phyloP scores from a whole-genome alignment of 2,797 vertebrate species.

The Leptodactylus fallax region DNA sequence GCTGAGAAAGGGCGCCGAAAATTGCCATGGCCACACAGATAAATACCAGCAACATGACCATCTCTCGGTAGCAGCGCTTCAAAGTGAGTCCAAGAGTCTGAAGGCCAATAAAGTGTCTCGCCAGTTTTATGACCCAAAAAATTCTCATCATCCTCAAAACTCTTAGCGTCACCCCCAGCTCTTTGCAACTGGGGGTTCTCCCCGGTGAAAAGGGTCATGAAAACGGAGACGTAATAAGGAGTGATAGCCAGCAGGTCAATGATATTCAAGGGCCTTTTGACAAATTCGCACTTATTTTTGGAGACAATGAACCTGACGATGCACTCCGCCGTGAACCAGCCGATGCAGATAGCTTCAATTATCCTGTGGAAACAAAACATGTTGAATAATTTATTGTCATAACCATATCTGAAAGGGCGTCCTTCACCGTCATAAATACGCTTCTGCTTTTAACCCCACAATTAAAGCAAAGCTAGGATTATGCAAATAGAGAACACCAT shows the following conservation, averaged over 20 bases:
- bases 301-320: constrained; percentile 95
- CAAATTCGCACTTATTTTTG: constrained; percentile 95
- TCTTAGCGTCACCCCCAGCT: constrained; percentile 90
- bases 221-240: constrained; percentile 94
- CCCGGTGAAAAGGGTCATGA: constrained; percentile 89
- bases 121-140: constrained; percentile 99
- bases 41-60: constrained; percentile 99
- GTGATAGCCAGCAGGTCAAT: constrained; percentile 96
- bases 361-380: constrained; percentile 84
- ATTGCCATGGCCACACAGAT: constrained; percentile 99
- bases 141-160: constrained; percentile 98
- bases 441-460: background rate
- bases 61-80: constrained; percentile 94
- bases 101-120: constrained; percentile 96
- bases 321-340: constrained; percentile 99
- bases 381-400: constrained; percentile 71
- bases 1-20: constrained; percentile 96
- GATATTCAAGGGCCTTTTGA: constrained; percentile 95
- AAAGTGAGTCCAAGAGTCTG: constrained; percentile 97
- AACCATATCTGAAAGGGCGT: background rate
- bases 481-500: background rate
- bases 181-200: constrained; percentile 95
- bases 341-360: constrained; percentile 98
- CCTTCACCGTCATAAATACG: background rate
- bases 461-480: background rate